Evolutionary conservation across 64 coral and sea anemone species (phyloP), one percentile per base, ranked within the genome.

Genomic region (Platygyra sinensis): DNA sequence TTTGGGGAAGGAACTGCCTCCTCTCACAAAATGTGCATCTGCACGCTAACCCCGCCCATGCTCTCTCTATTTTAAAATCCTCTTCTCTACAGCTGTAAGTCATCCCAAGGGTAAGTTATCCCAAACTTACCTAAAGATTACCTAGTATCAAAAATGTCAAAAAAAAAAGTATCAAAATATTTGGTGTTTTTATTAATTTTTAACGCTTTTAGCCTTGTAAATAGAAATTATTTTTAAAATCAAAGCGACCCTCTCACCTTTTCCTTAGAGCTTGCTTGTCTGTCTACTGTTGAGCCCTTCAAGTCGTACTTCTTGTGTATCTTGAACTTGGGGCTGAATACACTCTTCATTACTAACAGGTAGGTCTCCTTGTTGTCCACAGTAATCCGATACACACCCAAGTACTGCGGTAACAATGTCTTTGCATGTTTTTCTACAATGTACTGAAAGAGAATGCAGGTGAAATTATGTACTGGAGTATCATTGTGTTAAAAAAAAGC

Each of bases 301-400:
- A 99, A 91, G 88, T 99, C 97, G 78, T 99, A 99, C 84, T 99
- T 99, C 80, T 96, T 99, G 88, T 99, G 97, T 60, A 99, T 96
- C 87, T 91, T 99, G 5, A 89, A 64, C 59, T 80, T 90, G 2
- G 88, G 73, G 24, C 91, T 87, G 89, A 99, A 99, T 57, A 99
- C 91, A 91, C 94, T 99, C 73, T 90, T 95, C 97, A 99, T 99
- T 10, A 99, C 91, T 72, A 99, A 60, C 75, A 99, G 75, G 86
- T 99, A 99, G 0, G 97, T 95, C 72, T 99, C 97, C 62, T 99
- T 99, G 25, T 92, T 89, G 33, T 99, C 97, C 30, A 99, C 97
- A 52, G 97, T 99, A 25, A 95, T 91, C 50, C 97, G 73, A 74
- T 96, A 99, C 88, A 99, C 87, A 60, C 87, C 97, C 86, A 99